A percentile compares a stretch with the other conserved stretches of the same genome.
These are phyloP conservation scores for Luffia ferchaultella DNA, from an alignment of 2,888 invertebrate genomes.

Conservation along the genomic window DNA sequence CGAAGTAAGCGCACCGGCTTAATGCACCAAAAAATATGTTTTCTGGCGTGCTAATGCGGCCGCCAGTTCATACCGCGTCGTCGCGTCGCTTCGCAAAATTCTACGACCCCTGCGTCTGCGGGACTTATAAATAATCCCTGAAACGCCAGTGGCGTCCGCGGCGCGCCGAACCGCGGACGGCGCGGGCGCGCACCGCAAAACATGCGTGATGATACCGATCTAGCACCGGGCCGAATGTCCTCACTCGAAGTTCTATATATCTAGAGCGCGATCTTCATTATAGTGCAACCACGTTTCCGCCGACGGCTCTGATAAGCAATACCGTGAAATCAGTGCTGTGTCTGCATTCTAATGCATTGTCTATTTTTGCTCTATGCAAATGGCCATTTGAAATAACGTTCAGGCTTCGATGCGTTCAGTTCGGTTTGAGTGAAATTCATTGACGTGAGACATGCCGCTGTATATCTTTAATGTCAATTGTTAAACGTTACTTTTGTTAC, in stretches of 20 bases:
- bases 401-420: too few species aligned
- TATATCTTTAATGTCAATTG: too few species aligned
- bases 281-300: neutral
- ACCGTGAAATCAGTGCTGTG: neutral
- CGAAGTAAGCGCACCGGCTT: conserved; percentile 27
- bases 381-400: neutral
- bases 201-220: conserved; percentile 24
- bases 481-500: too few species aligned
- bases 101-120: conserved; percentile 60
- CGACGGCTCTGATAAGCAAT: neutral
- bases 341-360: neutral
- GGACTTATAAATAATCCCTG: conserved; percentile 64
- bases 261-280: neutral
- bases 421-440: too few species aligned
- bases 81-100: conserved; percentile 45
- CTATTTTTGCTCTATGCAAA: neutral
- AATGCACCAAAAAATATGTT: conserved; percentile 18
- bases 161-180: conserved; percentile 59
- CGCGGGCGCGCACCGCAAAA: conserved; percentile 55
- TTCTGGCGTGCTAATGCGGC: conserved; percentile 48
- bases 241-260: neutral
- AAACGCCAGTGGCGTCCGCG: conserved; percentile 62
- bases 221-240: conserved; percentile 32
- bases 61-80: conserved; percentile 41
- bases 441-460: too few species aligned